Evolutionary conservation across 2,113 vertebrate genomes (phyloP), one percentile per base, ranked within the genome.

Genomic region (Carassius gibelio): DNA sequence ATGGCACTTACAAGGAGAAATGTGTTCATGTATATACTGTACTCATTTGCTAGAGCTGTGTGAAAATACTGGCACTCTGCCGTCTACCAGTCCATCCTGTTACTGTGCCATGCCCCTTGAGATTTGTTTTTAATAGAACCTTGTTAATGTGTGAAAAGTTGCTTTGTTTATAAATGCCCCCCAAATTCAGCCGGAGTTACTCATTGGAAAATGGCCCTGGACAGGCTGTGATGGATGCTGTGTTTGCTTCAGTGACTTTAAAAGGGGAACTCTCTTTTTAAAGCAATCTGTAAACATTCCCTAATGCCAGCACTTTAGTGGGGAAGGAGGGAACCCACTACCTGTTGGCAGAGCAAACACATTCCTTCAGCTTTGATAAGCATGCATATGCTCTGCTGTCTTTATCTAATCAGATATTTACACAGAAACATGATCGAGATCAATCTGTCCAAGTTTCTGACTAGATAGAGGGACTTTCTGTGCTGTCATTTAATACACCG

Each of bases 241-340:
- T 90, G 87, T 92, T 93, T 92, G 88, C 87, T 87, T 87, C 84
- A 52, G 75, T 76, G 78, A 89, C 87, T 91, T 91, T 91, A 89
- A 89, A 87, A 87, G 38, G 72, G 72, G 61, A 85, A 75, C 69
- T 69, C 78, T 71, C 68, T 85, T 62, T 82, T 82, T 50, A 45
- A 23, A 81, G 75, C 48, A 62, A 68, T 76, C 61, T 81, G 59
- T 86, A 90, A 92, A 84, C 74, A 88, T 90, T 91, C 66, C 42
- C 87, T 90, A 74, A 83, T 90, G 87, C 84, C 75, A 0, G 75
- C 61, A 48, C 90, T 90, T 88, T 86, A 72, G 66, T 84, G 66
- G 57, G 83, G 59, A 89, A 90, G 81, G 87, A 91, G 84, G 66
- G 79, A 88, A 88, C 72, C 75, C 34, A 13, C n/a, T 50, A 45